Evolutionary conservation across 2,797 vertebrate genomes (phyloP), one percentile per base, ranked within the genome.

Genomic region (Enteromius treurensis): DNA sequence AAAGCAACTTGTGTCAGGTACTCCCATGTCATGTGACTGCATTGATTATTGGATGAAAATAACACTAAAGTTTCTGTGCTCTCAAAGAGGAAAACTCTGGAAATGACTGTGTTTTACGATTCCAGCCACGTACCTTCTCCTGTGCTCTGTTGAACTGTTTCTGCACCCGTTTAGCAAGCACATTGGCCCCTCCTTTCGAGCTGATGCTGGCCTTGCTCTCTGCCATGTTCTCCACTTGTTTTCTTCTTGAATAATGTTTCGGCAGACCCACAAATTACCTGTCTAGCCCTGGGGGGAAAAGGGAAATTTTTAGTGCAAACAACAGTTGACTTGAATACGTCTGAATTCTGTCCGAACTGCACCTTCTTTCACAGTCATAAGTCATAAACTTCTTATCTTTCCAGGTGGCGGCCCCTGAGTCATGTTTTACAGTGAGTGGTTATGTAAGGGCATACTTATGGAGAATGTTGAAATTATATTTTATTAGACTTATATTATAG

Each of bases 111-210:
- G 26, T 21, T 47, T 49, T 11, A 71, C 73, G 34, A 55, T 14
- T 34, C 0, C 77, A n/a, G 11, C 17, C 53, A 60, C 81, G 55
- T 94, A 98, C 98, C 97, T 97, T 99, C 91, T 98, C 98, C 90
- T 98, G 98, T 34, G 97, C 92, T 34, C 98, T 94, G 92, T 95
- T 98, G 88, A 99, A 91, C 81, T 86, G 95, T 84, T 97, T 96
- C 89, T 99, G 98, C 89, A 99, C 89, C 83, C 96, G 96, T 92
- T 95, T 98, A 69, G 97, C 94, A 82, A 98, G 97, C 71, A 95
- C 94, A 55, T 96, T 96, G 0, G 96, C 94, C 15, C 92, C 90
- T 15, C 95, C 93, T 86, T 93, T 94, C 45, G 92, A 92, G 23
- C 90, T 90, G 89, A 92, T 93, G 23, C 82, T 85, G 64, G 73